Evolutionary conservation across 2,113 vertebrate species (phyloP).

Genomic region (Fulica atra): DNA sequence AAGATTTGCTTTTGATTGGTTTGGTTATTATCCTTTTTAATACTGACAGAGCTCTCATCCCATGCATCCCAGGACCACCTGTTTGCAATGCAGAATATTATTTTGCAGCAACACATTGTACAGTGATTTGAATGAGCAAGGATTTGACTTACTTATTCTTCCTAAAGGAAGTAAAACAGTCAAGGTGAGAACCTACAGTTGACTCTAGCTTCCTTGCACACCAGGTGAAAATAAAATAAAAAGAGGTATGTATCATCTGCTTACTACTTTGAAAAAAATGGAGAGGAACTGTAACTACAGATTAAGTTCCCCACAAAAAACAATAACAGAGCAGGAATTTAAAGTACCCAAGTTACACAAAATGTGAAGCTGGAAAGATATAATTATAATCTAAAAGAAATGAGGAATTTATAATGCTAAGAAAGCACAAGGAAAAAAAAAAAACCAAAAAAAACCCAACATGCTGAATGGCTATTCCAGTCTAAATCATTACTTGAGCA

Average conservation of each 20-base stretch:
- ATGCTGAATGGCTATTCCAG: not conserved
- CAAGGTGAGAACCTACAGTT: not conserved
- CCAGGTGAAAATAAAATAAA: not conserved
- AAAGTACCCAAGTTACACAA: not conserved
- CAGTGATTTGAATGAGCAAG: not conserved
- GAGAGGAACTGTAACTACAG: not conserved
- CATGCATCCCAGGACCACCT: rapidly evolving
- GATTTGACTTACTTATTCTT: not conserved
- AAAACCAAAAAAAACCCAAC: not conserved
- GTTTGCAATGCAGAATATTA: not conserved
- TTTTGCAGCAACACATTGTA: not conserved
- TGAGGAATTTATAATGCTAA: not conserved
- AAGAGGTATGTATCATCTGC: not conserved
- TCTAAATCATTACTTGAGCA: not conserved
- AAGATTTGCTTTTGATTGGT: not conserved
- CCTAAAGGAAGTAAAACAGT: not conserved
- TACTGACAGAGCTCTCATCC: not conserved
- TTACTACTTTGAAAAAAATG: not conserved
- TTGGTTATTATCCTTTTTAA: not conserved
- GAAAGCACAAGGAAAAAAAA: not conserved
- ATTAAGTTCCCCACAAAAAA: not conserved
- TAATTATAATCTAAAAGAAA: not conserved
- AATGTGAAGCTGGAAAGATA: not conserved
- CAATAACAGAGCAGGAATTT: not conserved
- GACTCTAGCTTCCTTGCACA: not conserved